These are phyloP conservation scores for Raja brachyura DNA, from an alignment of 2,113 vertebrate genomes.

Conservation along the genomic window DNA sequence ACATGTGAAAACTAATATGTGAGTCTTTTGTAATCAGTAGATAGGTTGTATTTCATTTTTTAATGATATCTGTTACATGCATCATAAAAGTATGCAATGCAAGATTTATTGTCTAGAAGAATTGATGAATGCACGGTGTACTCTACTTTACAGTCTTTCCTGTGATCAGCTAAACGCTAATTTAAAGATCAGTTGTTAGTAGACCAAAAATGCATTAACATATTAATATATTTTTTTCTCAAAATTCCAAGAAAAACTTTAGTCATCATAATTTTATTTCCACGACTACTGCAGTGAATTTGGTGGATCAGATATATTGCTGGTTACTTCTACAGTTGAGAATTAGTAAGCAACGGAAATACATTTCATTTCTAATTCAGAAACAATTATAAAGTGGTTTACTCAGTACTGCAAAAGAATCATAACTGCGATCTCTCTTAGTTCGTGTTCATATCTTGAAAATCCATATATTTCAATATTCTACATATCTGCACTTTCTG, in stretches of 20 bases:
- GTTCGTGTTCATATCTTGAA: not conserved
- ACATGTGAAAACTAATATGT: not conserved
- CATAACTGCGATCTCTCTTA: not conserved
- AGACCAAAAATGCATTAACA: not conserved
- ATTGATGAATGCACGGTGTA: not conserved
- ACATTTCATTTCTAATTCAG: not conserved
- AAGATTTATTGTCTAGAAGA: not conserved
- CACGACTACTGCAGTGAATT: not conserved
- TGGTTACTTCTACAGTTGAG: not conserved
- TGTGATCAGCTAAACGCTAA: not conserved
- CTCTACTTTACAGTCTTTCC: not conserved
- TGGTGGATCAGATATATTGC: not conserved
- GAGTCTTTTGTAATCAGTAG: not conserved
- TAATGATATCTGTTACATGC: not conserved
- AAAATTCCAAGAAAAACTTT: not conserved
- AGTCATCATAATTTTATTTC: not conserved
- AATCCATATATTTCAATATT: not conserved
- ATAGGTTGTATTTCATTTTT: not conserved
- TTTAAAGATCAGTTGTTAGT: not conserved
- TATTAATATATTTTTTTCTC: constrained; percentile 6
- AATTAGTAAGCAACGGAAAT: not conserved
- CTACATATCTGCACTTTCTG: not conserved
- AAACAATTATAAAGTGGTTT: not conserved
- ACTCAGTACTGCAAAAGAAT: not conserved
- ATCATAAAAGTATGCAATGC: not conserved